Percentiles rank a stretch among this genome's conserved stretches.
Evolutionary conservation across 2,888 invertebrate genomes (phyloP).

Genomic region (Thereva unica): DNA sequence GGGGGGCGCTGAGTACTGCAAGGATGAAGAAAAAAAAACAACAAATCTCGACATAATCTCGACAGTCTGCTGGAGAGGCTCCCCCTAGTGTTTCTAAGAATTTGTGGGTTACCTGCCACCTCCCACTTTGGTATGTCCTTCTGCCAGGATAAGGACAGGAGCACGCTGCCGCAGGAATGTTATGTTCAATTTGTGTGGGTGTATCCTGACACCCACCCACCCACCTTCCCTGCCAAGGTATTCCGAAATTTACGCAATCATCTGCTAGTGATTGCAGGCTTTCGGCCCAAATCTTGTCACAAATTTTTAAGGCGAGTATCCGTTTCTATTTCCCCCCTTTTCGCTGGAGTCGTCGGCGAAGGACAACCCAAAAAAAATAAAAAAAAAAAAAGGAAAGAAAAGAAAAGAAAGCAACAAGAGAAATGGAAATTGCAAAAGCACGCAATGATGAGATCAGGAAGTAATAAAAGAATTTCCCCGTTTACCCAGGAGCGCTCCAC

Average conservation of each 20-base stretch:
- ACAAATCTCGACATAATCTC: conserved; percentile 23
- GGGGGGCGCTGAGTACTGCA: neutral
- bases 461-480: conserved; percentile 34
- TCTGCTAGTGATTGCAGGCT: conserved; percentile 13
- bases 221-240: conserved; percentile 16
- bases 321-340: conserved; percentile 24
- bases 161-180: conserved; percentile 7
- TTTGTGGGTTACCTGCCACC: conserved; percentile 9
- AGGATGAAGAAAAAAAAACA: neutral
- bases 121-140: neutral
- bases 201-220: conserved; percentile 7
- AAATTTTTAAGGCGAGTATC: conserved; percentile 29
- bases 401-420: conserved; percentile 3
- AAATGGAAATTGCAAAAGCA: conserved; percentile 29
- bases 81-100: conserved; percentile 17
- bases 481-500: conserved; percentile 15
- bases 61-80: conserved; percentile 18
- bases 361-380: neutral
- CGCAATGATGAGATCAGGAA: conserved; percentile 34
- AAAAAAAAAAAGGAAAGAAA: neutral
- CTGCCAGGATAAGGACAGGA: conserved; percentile 14
- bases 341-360: neutral
- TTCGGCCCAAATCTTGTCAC: conserved; percentile 18
- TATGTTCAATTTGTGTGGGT: conserved; percentile 4
- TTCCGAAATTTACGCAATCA: conserved; percentile 24